Evolutionary conservation across 2,797 vertebrate genomes (phyloP), one percentile per base, ranked within the genome.

Genomic region (Aulostomus chinensis): DNA sequence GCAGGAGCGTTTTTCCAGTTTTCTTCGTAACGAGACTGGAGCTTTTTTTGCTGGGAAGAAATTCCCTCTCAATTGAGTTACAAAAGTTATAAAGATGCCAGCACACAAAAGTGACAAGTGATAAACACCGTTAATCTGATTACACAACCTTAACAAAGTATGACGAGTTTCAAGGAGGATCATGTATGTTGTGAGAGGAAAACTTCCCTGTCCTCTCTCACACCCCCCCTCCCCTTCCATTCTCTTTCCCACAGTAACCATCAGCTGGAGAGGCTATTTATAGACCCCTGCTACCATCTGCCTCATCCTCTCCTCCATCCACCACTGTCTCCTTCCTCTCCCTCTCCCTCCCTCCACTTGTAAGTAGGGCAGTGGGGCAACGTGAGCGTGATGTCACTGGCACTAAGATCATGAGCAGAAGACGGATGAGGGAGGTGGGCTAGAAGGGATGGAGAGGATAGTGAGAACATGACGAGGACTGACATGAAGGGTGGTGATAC

Each of bases 361-460:
- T 85, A 93, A 92, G 85, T 92, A 91, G 92, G 91, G 86, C 89
- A 92, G 84, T 92, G 85, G 91, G 71, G 68, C 91, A 88, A 83
- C 62, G 56, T 83, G 71, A 84, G 69, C 28, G 42, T 86, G 81
- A 89, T 87, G 82, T 87, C 84, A 89, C 83, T 73, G 61, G 62
- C 61, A 76, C 45, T 29, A 57, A 74, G 69, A 83, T 76, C 16
- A 38, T 78, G 69, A 70, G 52, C 74, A 60, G 48, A 72, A 82
- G 65, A 84, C 71, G 58, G 75, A 76, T 51, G 48, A 58, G 56
- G 53, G 52, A 72, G 55, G 46, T 74, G 60, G 56, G 55, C 64
- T 83, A 21, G 18, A 48, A 57, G 40, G 6, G 7, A 51, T 28
- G 72, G 42, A 58, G 60, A 66, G 25, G 39, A 49, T 13, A 50